Base-by-base conservation (phyloP, 2,797 vertebrate species). In the Etheostoma nigrum region DNA sequence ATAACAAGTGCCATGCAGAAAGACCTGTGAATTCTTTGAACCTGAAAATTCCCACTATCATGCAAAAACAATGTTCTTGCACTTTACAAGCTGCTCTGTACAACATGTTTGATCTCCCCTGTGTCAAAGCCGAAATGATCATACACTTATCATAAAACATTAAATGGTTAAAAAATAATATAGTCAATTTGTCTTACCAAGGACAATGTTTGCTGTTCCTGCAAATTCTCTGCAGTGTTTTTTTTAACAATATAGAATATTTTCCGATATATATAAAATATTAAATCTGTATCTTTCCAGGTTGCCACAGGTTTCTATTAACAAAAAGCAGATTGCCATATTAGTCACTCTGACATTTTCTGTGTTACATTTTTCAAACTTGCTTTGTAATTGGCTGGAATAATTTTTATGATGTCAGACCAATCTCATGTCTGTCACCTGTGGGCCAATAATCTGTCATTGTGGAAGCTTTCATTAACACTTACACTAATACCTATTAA, bases 381-480 rank as follows among this genome's bases (percentile, higher is more conserved):
- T 49, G 19, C 19, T 49, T 33, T 21, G n/a, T 62, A 33, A 49
- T 62, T 7, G 2, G 18, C 1, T 47, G 4, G 42, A 16, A 19
- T 63, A 21, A 61, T 57, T 65, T 13, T 12, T 0, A 40, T 51
- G 19, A 12, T 11, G 48, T 55, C 33, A 33, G 27, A 52, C 30
- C 55, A 73, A 66, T 88, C 42, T 78, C 68, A 51, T 25, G n/a
- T 47, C 67, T 77, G 86, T 90, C 68, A 51, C 85, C 86, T 84
- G 80, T 60, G 84, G 86, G 80, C 60, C 4, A 47, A 66, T 76
- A 74, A 73, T 36, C 51, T 42, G 69, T 67, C 67, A 54, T 44
- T 7, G 23, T 54, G 57, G 54, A 61, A 72, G 51, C n/a, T 53
- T 75, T 81, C 40, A 59, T 25, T 68, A 74, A 59, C 72, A 76